Base-by-base conservation (phyloP, 2,888 invertebrate genomes). In the Mythimna pallens region DNA sequence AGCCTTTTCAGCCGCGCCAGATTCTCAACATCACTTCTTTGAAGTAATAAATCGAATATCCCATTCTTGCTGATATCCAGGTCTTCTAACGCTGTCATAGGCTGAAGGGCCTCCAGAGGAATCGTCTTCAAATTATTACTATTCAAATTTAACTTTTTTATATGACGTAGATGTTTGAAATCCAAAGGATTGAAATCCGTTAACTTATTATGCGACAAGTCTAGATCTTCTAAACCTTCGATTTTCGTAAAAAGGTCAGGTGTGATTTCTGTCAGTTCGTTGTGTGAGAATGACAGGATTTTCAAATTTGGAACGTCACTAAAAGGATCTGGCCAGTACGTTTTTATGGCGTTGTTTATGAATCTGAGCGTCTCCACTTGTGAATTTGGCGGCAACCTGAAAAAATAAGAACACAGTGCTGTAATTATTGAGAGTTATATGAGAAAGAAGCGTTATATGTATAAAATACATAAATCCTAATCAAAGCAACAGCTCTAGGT, bases 161-260 rank as follows among this genome's bases (percentile, higher is more conserved):
- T 76, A 50, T 90, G 89, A 59, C 80, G 85, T 71, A 95, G 88
- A 70, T 88, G 85, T 77, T 93, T 92, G 59, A 97, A 97, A 81
- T 94, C 94, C 65, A 93, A 80, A 0, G 90, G 84, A 76, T 94
- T 94, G 58, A 97, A 91, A 5, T 92, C 92, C 12, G 92, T 80
- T 7, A 97, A 86, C 65, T 93, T 93, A 87, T 97, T 97, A 81
- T 94, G 92, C 0, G 97, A 97, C 1, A 97, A 84, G 85, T 97
- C 97, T n/a, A 97, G 80, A 50, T 93, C 95, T 89, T 95, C 94
- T 14, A 97, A 83, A 0, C 81, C 75, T 8, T 91, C 89, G 34
- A 96, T 90, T 10, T 95, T 95, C 0, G 95, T 94, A 81, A 97
- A 95, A 1, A 96, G 88, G 78, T 96, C 96, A 1, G 93, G 92